A percentile compares a stretch with the other conserved stretches of the same genome.
phyloP scores from a whole-genome alignment of 2,797 vertebrate genomes.

The Sebastes miniatus region DNA sequence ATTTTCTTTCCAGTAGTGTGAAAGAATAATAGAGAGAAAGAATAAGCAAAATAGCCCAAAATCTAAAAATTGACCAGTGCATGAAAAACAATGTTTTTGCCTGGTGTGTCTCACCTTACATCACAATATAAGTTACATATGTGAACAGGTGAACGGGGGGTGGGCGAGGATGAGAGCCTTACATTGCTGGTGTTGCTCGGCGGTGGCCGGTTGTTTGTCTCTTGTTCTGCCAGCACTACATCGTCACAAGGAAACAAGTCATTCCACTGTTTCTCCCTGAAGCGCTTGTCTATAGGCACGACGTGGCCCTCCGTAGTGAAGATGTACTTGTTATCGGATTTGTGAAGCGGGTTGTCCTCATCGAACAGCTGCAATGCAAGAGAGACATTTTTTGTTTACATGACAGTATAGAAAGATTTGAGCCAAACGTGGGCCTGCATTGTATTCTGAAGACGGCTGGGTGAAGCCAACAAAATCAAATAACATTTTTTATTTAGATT shows the following conservation, averaged over 20 bases:
- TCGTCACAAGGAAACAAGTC: constrained; percentile 82
- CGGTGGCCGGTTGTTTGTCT: constrained; percentile 39
- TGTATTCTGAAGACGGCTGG: background rate
- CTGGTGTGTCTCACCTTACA: background rate
- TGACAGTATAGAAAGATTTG: background rate
- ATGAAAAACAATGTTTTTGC: too few species aligned
- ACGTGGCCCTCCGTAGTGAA: constrained; percentile 98
- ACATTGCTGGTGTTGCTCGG: constrained; percentile 87
- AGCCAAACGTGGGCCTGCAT: background rate
- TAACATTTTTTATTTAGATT: background rate
- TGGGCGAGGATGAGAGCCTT: constrained; percentile 22
- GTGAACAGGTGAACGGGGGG: background rate
- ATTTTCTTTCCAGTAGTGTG: too few species aligned
- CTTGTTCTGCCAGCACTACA: constrained; percentile 45
- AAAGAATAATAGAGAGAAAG: too few species aligned
- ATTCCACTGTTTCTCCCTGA: constrained; percentile 90
- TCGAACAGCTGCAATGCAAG: constrained; percentile 88
- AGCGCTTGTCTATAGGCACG: constrained; percentile 90
- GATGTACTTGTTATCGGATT: constrained; percentile 92
- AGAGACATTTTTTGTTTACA: background rate
- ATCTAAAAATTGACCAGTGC: too few species aligned
- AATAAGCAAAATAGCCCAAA: too few species aligned
- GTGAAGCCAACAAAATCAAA: background rate
- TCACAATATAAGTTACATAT: background rate
- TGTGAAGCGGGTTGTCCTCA: constrained; percentile 96